phyloP scores from a whole-genome alignment of 2,888 invertebrate genomes.

The Latrodectus elegans region DNA sequence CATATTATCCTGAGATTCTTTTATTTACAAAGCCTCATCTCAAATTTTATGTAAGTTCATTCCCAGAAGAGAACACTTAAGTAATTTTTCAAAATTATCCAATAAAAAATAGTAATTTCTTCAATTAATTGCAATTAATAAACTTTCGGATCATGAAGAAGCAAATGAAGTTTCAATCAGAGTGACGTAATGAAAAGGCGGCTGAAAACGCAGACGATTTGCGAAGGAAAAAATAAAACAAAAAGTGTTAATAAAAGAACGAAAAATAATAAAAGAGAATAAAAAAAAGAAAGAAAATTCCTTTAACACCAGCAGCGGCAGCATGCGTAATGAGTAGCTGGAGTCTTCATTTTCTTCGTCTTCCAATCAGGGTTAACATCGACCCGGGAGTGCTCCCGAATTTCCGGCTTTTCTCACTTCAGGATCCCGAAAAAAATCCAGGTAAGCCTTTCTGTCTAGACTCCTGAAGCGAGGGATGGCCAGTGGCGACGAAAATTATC shows the following conservation, averaged over 20 bases:
- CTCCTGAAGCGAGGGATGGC: slow-evolving; percentile 27
- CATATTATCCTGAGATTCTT: too few relatives aligned
- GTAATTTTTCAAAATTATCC: too few relatives aligned
- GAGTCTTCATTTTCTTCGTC: slow-evolving; percentile 68
- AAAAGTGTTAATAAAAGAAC: slow-evolving; percentile 68
- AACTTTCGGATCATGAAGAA: too few relatives aligned
- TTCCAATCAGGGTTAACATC: slow-evolving; percentile 69
- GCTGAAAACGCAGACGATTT: slow-evolving; percentile 28
- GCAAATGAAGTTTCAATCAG: too few relatives aligned
- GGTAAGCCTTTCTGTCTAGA: slow-evolving; percentile 54
- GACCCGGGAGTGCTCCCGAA: slow-evolving; percentile 52
- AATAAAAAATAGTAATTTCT: too few relatives aligned
- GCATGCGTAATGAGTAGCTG: slow-evolving; percentile 66
- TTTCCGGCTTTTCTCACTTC: slow-evolving; percentile 57
- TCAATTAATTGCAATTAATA: too few relatives aligned
- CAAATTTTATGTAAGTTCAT: too few relatives aligned
- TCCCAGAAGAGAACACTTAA: too few relatives aligned
- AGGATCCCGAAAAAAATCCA: slow-evolving; percentile 48
- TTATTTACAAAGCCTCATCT: too few relatives aligned
- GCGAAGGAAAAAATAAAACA: slow-evolving; percentile 38
- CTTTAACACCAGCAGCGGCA: slow-evolving; percentile 67
- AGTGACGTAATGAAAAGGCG: slow-evolving; percentile 8
- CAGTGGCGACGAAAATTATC: slow-evolving; percentile 47
- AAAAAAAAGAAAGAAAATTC: slow-evolving; percentile 59
- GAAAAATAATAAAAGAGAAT: slow-evolving; percentile 60